A percentile compares a stretch with the other conserved stretches of the same genome.
phyloP scores from a whole-genome alignment of 2,888 invertebrate species.

The Lomographa bimaculata region DNA sequence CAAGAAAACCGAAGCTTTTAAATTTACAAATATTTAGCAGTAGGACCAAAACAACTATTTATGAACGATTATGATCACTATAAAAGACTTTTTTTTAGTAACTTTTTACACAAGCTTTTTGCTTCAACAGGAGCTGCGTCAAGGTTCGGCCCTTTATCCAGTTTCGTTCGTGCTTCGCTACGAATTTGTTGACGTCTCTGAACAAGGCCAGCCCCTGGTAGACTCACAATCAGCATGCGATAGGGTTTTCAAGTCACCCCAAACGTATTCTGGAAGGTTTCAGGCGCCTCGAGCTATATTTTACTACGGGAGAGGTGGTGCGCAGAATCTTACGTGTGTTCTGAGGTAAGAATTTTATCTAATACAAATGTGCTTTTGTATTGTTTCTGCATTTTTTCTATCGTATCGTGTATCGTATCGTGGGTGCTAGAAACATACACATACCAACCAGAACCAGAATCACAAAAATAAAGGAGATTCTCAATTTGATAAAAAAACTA shows the following conservation, averaged over 20 bases:
- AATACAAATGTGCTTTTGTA: neutral
- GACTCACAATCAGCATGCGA: constrained; percentile 86
- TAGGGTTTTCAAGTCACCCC: constrained; percentile 82
- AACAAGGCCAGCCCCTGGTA: constrained; percentile 84
- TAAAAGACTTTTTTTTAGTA: too few species aligned
- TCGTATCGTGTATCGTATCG: too few species aligned
- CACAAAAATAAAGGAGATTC: too few species aligned
- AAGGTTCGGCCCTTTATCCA: constrained; percentile 91
- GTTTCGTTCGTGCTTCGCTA: constrained; percentile 90
- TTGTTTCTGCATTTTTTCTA: too few species aligned
- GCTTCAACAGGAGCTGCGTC: constrained; percentile 83
- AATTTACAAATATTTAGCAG: too few species aligned
- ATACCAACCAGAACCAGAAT: too few species aligned
- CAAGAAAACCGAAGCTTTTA: too few species aligned
- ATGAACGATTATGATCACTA: too few species aligned
- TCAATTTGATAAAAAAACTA: too few species aligned
- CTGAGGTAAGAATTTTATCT: constrained; percentile 74
- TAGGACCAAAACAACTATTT: too few species aligned
- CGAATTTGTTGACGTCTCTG: constrained; percentile 91
- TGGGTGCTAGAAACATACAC: too few species aligned
- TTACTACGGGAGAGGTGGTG: constrained; percentile 92
- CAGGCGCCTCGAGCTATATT: constrained; percentile 92
- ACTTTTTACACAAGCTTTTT: constrained; percentile 2
- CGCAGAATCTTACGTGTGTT: constrained; percentile 89
- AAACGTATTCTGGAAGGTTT: constrained; percentile 85